These are phyloP conservation scores for Trachops cirrhosus DNA, from an alignment of 2,797 vertebrate genomes.

Conservation along the genomic window DNA sequence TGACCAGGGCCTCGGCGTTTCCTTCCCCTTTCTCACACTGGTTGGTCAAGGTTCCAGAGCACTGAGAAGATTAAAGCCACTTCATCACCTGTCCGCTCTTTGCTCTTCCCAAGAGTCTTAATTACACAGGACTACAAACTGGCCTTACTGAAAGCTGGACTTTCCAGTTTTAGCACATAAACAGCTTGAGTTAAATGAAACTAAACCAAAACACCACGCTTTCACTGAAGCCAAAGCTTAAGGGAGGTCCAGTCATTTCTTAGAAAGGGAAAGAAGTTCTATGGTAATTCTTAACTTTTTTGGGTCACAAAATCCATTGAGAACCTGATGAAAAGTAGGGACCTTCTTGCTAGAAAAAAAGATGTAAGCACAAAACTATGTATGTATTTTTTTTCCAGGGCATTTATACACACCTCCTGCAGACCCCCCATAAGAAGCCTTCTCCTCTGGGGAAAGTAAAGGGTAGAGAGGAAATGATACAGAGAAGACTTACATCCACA, in stretches of 20 bases:
- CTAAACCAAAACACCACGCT: not conserved
- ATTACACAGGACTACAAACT: not conserved
- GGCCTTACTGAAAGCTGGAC: not conserved
- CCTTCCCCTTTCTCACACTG: not conserved
- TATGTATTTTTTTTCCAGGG: not conserved
- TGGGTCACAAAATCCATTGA: not conserved
- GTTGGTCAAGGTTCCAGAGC: not conserved
- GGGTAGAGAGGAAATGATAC: not conserved
- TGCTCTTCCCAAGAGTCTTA: not conserved
- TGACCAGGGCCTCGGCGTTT: not conserved
- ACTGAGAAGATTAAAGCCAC: not conserved
- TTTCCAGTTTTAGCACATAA: not conserved
- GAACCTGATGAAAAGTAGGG: not conserved
- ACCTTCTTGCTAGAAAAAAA: not conserved
- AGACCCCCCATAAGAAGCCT: not conserved
- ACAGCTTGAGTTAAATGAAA: not conserved
- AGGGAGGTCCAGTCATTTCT: not conserved
- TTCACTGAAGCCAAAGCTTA: not conserved
- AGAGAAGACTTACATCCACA: not conserved
- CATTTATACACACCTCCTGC: no score
- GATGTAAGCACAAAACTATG: not conserved
- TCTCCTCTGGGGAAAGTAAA: not conserved
- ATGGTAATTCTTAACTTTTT: not conserved
- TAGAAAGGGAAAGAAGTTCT: not conserved
- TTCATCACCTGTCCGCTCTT: not conserved